These are phyloP conservation scores for Myotis planiceps DNA, from an alignment of 2,797 vertebrate genomes.

Conservation along the genomic window DNA sequence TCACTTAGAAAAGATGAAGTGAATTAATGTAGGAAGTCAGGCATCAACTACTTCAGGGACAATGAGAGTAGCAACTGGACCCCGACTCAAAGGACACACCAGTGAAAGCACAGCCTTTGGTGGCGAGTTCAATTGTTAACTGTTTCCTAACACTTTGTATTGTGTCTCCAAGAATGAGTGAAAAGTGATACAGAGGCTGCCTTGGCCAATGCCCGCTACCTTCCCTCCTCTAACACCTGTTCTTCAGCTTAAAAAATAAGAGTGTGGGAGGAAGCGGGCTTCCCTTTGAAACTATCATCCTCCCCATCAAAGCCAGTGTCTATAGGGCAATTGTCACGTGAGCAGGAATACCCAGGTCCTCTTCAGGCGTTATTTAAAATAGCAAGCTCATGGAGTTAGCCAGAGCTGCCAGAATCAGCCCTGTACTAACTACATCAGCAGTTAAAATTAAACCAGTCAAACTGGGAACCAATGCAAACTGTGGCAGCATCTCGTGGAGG, in stretches of 20 bases:
- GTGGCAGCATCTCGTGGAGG: background rate
- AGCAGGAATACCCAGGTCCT: accelerated
- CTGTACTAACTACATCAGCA: background rate
- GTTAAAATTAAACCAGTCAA: background rate
- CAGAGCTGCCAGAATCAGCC: background rate
- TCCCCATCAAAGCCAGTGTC: background rate
- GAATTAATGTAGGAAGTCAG: slow-evolving; percentile 60
- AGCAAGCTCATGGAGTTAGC: background rate
- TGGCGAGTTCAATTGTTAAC: slow-evolving; percentile 17
- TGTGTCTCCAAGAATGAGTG: slow-evolving; percentile 54
- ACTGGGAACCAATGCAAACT: background rate
- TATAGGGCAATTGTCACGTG: background rate
- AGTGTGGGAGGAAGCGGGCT: background rate
- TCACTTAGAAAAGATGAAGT: slow-evolving; percentile 23
- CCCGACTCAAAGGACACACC: slow-evolving; percentile 50
- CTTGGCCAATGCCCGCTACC: background rate
- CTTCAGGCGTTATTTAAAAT: background rate
- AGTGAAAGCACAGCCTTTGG: slow-evolving; percentile 68
- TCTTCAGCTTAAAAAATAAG: slow-evolving; percentile 30
- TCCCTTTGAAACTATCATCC: background rate
- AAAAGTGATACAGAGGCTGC: slow-evolving; percentile 64
- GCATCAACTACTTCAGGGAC: background rate
- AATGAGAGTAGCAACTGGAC: slow-evolving; percentile 39
- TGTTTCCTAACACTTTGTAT: slow-evolving; percentile 56
- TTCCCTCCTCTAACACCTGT: background rate